Evolutionary conservation across 2,888 invertebrate genomes (phyloP).

Genomic region (Pristionchus japonicus): DNA sequence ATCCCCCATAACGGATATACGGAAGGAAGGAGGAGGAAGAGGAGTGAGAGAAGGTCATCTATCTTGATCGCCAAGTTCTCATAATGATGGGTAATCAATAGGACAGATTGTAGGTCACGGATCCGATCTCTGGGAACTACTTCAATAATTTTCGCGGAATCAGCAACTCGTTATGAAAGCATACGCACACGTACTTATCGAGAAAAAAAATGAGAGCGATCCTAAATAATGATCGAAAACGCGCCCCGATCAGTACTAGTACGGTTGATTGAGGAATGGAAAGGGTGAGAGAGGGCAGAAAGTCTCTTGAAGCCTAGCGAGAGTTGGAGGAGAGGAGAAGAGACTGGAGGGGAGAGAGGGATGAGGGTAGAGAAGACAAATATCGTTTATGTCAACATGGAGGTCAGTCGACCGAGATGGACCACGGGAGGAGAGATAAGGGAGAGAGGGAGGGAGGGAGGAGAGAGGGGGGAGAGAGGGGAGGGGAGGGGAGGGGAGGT

Average conservation of each 20-base stretch:
- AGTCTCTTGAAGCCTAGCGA: not conserved
- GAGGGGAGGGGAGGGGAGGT: not conserved
- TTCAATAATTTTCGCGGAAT: too few relatives aligned
- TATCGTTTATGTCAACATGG: constrained; percentile 45
- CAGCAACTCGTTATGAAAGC: too few relatives aligned
- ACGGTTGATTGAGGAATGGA: not conserved
- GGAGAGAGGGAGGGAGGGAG: not conserved
- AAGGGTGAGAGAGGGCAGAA: constrained; percentile 30
- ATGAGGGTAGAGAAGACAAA: constrained; percentile 31
- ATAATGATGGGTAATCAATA: constrained; percentile 35
- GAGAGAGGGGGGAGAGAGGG: not conserved
- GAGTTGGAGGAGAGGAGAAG: not conserved
- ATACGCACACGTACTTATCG: too few relatives aligned
- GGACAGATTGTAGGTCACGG: not conserved
- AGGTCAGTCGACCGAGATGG: constrained; percentile 27
- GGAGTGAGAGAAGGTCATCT: constrained; percentile 29
- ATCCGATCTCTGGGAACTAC: too few relatives aligned
- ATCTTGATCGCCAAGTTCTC: not conserved
- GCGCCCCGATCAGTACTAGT: not conserved
- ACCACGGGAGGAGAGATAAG: not conserved
- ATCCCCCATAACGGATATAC: constrained; percentile 23
- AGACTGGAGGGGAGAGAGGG: not conserved
- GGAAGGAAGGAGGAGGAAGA: not conserved
- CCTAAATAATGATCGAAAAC: too few relatives aligned
- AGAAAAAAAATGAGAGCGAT: too few relatives aligned